A percentile compares a stretch with the other conserved stretches of the same genome.
Evolutionary conservation across 2,888 invertebrate species (phyloP).

Genomic region (Drosophila mayaguana): DNA sequence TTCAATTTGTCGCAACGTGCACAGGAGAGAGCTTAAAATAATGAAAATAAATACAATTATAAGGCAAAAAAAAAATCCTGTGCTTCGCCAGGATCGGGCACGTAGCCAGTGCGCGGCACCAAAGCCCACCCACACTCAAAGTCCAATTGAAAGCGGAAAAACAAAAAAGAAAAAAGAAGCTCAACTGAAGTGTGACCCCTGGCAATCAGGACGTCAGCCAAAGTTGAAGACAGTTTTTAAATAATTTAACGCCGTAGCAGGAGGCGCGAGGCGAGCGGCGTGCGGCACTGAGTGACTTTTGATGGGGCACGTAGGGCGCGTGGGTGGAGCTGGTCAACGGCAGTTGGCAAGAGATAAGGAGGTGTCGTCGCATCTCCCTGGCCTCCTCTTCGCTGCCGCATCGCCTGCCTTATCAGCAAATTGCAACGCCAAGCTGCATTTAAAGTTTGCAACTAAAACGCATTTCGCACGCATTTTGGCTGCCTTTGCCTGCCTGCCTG

Average conservation of each 20-base stretch:
- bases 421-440: constrained; percentile 49
- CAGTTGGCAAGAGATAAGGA: constrained; percentile 24
- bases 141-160: constrained; percentile 3
- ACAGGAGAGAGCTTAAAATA: constrained; percentile 37
- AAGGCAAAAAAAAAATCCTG: constrained; percentile 16
- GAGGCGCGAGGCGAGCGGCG: not conserved
- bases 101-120: constrained; percentile 10
- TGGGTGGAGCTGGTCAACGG: constrained; percentile 28
- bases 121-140: constrained; percentile 1
- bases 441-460: constrained; percentile 51
- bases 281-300: constrained; percentile 42
- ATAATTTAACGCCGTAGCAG: constrained; percentile 37
- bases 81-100: constrained; percentile 10
- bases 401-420: constrained; percentile 44
- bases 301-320: constrained; percentile 34
- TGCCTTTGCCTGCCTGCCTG: not conserved
- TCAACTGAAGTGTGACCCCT: constrained; percentile 3
- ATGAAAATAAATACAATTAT: constrained; percentile 56
- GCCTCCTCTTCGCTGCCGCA: not conserved
- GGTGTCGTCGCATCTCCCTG: not conserved
- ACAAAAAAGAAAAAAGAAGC: constrained; percentile 4
- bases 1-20: constrained; percentile 49
- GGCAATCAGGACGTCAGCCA: constrained; percentile 23
- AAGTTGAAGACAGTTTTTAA: constrained; percentile 51
- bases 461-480: constrained; percentile 44